Evolutionary conservation across 2,888 invertebrate genomes (phyloP), one percentile per base, ranked within the genome.

Genomic region (Ormia ochracea): DNA sequence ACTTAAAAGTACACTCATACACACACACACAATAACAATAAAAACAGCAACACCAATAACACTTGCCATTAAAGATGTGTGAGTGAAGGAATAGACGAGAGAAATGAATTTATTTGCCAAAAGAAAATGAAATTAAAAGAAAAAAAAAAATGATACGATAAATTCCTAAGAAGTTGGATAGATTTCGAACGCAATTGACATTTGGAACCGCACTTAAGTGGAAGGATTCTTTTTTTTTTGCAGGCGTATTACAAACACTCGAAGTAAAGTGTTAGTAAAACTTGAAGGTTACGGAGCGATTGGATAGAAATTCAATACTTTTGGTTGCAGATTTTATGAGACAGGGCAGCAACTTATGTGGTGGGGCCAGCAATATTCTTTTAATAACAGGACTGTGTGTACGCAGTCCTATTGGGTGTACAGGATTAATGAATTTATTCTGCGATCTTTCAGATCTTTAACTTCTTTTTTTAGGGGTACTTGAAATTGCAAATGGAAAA

Each of bases 131-230:
- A 66, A 48, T 23, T 36, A n/a, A n/a, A n/a, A n/a, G 23, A 26
- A 45, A 61, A 68, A 65, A 33, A 28, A 21, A 41, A 70, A 72
- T 23, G 58, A 48, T 63, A 23, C 56, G 63, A 74, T 78, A 73
- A 68, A 80, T 63, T 80, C 76, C 36, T 80, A 80, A 80, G 80
- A 76, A 76, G 72, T 76, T 73, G 76, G 66, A 80, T 80, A 76
- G 72, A 80, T 80, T 80, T 82, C 82, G 76, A 68, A 81, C 69
- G 73, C 82, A 82, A 83, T 83, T 82, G 83, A 83, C 83, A 83
- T 83, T 82, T 81, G 83, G 82, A 82, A 83, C 83, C 83, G 78
- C 83, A 83, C 82, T 82, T 82, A 82, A 81, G 82, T 76, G 72
- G 56, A 77, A 76, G 75, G 66, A 72, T 56, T 43, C 38, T 74